Evolutionary conservation across 2,113 vertebrate genomes (phyloP), one percentile per base, ranked within the genome.

Genomic region (Ageneiosus marmoratus): DNA sequence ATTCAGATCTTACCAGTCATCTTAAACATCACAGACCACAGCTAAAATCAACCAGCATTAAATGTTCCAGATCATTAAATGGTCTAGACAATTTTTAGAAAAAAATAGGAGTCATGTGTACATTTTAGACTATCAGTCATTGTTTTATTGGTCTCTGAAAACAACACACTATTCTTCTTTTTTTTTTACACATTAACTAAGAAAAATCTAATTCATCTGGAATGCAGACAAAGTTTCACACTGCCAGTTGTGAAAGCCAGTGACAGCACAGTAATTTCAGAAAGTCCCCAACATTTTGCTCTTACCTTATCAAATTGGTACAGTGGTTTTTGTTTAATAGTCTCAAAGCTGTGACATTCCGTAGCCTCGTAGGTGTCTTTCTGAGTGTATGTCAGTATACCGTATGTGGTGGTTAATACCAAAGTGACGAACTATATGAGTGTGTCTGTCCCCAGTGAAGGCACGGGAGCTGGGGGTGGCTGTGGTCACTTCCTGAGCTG

Each of bases 401-500:
- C 22, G 53, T 75, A 53, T 70, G 46, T 63, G 72, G 27, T 60
- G 4, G 7, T 58, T 69, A 34, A 76, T 53, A 32, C 75, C 37
- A 24, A 77, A 80, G 84, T 16, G 29, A 58, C 72, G 41, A 55
- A 50, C 56, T 63, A 37, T 69, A 69, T 72, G 74, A 84, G 82
- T 48, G 79, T 84, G 67, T 55, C 79, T 72, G 58, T 65, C 29
- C 56, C 32, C 74, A 55, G 67, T 67, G 11, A 77, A 82, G 70
- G 55, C 55, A 29, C 60, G 53, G 80, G 79, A 89, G 82, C 79
- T 79, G 20, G 73, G 86, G 78, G 75, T 62, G 82, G 73, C 85
- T 86, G 69, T 79, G 48, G 84, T 78, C 58, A 85, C 83, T 90
- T 90, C 89, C 88, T 90, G 87, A 83, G 79, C 74, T 87, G 88